Base-by-base conservation (phyloP, 2,113 vertebrate genomes). In the Silurus asotus region DNA sequence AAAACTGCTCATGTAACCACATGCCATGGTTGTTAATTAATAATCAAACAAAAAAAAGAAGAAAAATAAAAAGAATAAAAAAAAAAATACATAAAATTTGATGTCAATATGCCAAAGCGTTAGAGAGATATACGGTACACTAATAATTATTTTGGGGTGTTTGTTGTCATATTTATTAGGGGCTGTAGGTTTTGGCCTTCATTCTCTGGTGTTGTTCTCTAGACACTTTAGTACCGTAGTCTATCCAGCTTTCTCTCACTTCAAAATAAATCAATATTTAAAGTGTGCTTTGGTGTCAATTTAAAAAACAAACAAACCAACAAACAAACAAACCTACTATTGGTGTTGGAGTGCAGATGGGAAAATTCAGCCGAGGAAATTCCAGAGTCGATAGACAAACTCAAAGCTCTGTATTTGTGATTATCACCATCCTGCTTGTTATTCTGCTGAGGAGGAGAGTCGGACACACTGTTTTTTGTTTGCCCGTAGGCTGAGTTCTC, bases 241-340 rank as follows among this genome's bases (percentile, higher is more conserved):
- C 72, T 51, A 4, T 72, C 69, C 69, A 72, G 69, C 17, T 8
- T 72, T 72, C 69, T 70, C 20, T 4, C 8, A 9, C 45, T 4
- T 48, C 45, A 20, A 20, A 72, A 20, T 45, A 3, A 61, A 61
- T 19, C 0, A 15, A 45, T 1, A 37, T 70, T 7, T 8, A 48
- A 72, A 45, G 19, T 48, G 13, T 48, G 17, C 20, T 20, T 19
- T 37, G 49, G 20, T 15, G 23, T 55, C 11, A 55, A 19, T 56
- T 23, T 20, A 15, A 25, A 77, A 70, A 37, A 37, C 28, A 37
- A 37, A 37, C 28, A 37, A 72, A 72, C 15, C 10, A 69, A 37
- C 11, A 80, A 64, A n/a, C 11, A 59, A 78, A 65, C 65, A 76
- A 51, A 19, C 87, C 82, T 81, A 94, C 94, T 89, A 20, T 94